Base-by-base conservation (phyloP, 2,888 invertebrate genomes). In the Andrena trimmerana region DNA sequence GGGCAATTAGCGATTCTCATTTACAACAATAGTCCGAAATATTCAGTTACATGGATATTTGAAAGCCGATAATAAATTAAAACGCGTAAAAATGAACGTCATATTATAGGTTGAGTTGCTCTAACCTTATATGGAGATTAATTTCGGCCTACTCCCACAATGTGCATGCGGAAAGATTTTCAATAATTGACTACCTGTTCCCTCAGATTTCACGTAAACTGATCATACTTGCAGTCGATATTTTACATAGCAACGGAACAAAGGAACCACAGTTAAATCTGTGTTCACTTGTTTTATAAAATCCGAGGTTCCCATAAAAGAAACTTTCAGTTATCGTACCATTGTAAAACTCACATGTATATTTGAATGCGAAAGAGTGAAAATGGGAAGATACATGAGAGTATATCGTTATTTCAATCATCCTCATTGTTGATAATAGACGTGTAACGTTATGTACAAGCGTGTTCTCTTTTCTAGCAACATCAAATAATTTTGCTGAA, bases 401-500 rank as follows among this genome's bases (percentile, higher is more conserved):
- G 89, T 90, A 89, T 6, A 66, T 68, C 69, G 70, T 73, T 60
- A 24, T 60, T n/a, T 42, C 50, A 42, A 5, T 31, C 36, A 60
- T 68, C 60, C 2, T 20, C 16, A 57, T 72, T 54, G 36, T 52
- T 29, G 50, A 27, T 27, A 75, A 27, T 54, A 42, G 36, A 16
- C 76, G 20, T 50, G 4, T 27, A 42, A 29, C 7, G 8, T 67
- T 29, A 67, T 6, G 72, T 10, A 69, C 16, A 16, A 42, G 1
- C 76, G 27, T 16, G 48, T 76, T 57, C 59, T 13, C n/a, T 48
- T 60, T 70, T 75, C 1, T 94, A 98, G 99, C 99, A 99, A 97
- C 98, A 99, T 88, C 99, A 99, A 95, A 99, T 99, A 91, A 96
- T 99, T 92, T 95, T 99, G 83, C 95, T 99, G 93, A 99, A 98